A percentile compares a stretch with the other conserved stretches of the same genome.
Conservation (phyloP, 2,888 invertebrate species). For the Drosophila nigricruria region DNA sequence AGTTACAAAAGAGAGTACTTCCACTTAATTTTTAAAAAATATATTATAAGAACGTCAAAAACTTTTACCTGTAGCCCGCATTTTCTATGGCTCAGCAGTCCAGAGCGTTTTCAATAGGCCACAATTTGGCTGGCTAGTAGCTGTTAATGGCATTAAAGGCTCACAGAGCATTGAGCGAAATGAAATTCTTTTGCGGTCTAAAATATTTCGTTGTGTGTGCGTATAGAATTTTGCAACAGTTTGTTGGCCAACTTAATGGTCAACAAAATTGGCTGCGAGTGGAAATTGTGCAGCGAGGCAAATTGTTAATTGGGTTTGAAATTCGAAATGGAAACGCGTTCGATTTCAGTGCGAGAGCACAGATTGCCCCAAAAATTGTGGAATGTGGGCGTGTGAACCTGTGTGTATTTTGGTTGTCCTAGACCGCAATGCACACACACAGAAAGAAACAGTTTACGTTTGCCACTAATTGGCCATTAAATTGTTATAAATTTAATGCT, state of each 20-base stretch:
- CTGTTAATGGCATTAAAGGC: constrained; percentile 66
- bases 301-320: constrained; percentile 51
- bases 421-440: constrained; percentile 30
- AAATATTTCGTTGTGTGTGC: neutral
- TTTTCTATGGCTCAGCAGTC: constrained; percentile 15
- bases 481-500: constrained; percentile 75
- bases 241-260: constrained; percentile 43
- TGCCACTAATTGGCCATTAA: constrained; percentile 79
- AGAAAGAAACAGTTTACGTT: constrained; percentile 53
- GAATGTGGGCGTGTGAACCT: constrained; percentile 13
- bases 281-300: constrained; percentile 49
- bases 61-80: constrained; percentile 16
- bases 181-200: constrained; percentile 21
- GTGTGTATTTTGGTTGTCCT: constrained; percentile 35
- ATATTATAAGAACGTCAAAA: constrained; percentile 8
- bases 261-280: constrained; percentile 25
- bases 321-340: constrained; percentile 48
- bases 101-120: constrained; percentile 28
- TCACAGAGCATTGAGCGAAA: constrained; percentile 31
- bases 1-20: constrained; percentile 2
- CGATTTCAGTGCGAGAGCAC: constrained; percentile 30
- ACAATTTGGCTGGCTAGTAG: constrained; percentile 57
- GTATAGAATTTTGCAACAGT: constrained; percentile 21
- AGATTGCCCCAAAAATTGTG: constrained; percentile 35
- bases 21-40: neutral